phyloP scores from a whole-genome alignment of 2,888 invertebrate species.

The Tenodera sinensis region DNA sequence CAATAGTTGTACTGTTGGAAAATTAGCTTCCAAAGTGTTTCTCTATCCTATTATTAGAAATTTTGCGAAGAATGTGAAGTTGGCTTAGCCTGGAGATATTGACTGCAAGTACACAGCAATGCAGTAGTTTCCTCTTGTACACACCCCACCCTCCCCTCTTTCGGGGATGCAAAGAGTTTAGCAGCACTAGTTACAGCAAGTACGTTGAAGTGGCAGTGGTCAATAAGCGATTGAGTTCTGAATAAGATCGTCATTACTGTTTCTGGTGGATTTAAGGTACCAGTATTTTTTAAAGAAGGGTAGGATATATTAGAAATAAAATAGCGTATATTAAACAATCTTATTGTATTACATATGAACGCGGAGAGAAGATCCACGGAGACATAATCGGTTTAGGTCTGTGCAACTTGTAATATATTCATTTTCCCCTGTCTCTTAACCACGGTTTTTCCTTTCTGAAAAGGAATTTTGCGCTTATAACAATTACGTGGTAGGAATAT shows the following conservation, averaged over 20 bases:
- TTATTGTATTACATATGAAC: no score
- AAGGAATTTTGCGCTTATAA: no score
- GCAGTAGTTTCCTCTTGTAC: constrained; percentile 17
- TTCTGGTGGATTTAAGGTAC: background rate
- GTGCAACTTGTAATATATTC: no score
- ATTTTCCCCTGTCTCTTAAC: no score
- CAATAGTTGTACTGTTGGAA: background rate
- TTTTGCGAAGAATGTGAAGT: background rate
- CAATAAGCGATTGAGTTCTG: background rate
- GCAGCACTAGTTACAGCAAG: background rate
- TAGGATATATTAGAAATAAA: background rate
- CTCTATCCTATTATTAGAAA: background rate
- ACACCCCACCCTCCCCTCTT: constrained; percentile 12
- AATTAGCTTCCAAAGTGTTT: background rate
- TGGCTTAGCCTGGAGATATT: background rate
- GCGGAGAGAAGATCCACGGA: no score
- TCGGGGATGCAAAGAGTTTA: background rate
- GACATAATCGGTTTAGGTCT: no score
- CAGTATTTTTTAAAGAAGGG: background rate
- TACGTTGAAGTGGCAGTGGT: background rate
- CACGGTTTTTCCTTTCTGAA: no score
- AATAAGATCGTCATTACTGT: background rate
- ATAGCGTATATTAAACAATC: background rate
- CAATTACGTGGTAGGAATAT: no score
- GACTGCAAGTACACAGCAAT: constrained; percentile 15